Base-by-base conservation (phyloP, 2,888 invertebrate genomes). In the Scaptomyza flava region DNA sequence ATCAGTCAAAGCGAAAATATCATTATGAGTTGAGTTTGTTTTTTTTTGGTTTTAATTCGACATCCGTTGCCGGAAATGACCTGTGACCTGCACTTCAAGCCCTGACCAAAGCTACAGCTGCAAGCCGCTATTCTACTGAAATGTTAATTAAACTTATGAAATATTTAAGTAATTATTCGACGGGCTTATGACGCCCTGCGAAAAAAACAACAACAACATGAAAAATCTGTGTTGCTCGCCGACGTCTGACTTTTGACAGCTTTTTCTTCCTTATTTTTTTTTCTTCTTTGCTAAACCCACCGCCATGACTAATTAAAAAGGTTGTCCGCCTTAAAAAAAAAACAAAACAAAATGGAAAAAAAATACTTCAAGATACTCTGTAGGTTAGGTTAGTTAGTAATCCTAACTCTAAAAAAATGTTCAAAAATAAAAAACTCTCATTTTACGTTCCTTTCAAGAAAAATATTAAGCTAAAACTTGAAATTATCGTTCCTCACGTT, bases 141-240 rank as follows among this genome's bases (percentile, higher is more conserved):
- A 60, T 75, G 81, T 71, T 81, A 81, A 81, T 84, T 84, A 81
- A 81, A 79, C 79, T 81, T 80, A 62, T 76, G 67, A 73, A 79
- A 79, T 79, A 76, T 68, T 74, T 72, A 68, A 75, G 70, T 62
- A 51, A 41, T 33, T 45, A 56, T 56, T 58, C 57, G 56, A 34
- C 43, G 1, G 34, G 30, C 27, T 48, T 47, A 9, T 66, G 52
- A n/a, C 59, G 64, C 46, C 42, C 57, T 17, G 17, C 17, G 17
- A n/a, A 38, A 23, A 33, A 2, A 11, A 0, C 0, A 38, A n/a
- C n/a, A 41, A 41, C 14, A 17, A 41, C 17, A 14, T 14, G 36
- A n/a, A 36, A 46, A 57, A 51, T 42, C 57, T 48, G 33, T 33
- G 8, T 31, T 33, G 3, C n/a, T 33, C 12, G 11, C 8, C 6